phyloP scores from a whole-genome alignment of 2,113 vertebrate species.

The Scalopus aquaticus region DNA sequence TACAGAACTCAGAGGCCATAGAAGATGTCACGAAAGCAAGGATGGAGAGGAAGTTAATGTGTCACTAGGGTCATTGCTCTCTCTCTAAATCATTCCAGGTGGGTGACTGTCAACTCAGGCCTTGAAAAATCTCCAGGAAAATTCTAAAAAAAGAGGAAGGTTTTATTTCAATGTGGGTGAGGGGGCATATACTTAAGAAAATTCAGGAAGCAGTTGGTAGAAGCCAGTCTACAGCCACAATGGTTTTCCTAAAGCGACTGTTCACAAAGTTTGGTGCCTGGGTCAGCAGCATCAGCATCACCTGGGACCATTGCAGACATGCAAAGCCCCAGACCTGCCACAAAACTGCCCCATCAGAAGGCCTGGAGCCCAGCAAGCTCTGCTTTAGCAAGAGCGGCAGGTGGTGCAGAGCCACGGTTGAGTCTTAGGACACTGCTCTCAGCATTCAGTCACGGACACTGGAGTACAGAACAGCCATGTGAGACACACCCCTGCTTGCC shows the following conservation, averaged over 20 bases:
- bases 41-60: not conserved
- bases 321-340: not conserved
- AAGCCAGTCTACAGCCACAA: not conserved
- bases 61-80: not conserved
- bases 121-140: not conserved
- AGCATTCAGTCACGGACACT: not conserved
- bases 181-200: no score
- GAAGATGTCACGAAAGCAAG: not conserved
- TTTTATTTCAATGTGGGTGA: not conserved
- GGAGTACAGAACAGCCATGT: not conserved
- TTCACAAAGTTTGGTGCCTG: not conserved
- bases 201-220: not conserved
- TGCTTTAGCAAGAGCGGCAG: not conserved
- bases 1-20: not conserved
- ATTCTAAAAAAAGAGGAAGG: not conserved
- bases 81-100: not conserved
- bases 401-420: fast-evolving
- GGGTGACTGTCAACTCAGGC: not conserved
- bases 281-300: not conserved
- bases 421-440: not conserved
- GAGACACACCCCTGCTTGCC: not conserved
- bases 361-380: not conserved
- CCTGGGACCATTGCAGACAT: not conserved
- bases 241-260: not conserved
- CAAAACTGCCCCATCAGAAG: not conserved